phyloP scores from a whole-genome alignment of 2,888 invertebrate species.

The Odontothrips loti region DNA sequence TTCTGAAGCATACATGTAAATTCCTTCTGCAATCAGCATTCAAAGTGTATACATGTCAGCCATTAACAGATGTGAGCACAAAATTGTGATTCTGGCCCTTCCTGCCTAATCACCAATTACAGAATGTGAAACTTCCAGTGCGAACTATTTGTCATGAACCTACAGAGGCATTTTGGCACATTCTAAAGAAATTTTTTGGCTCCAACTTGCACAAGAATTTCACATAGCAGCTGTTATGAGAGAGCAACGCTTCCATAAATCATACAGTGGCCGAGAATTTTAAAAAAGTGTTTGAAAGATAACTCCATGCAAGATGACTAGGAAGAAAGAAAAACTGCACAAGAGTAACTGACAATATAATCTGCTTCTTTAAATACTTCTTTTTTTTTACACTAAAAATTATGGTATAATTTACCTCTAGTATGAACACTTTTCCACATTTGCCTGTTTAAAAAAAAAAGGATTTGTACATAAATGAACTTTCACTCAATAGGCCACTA shows the following conservation, averaged over 20 bases:
- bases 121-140: not conserved
- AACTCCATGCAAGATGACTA: not conserved
- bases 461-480: slow-evolving; percentile 4
- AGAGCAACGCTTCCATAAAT: not conserved
- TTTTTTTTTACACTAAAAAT: not conserved
- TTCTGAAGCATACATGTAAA: no score
- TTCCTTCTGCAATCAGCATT: no score
- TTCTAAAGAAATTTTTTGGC: slow-evolving; percentile 2
- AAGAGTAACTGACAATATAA: slow-evolving; percentile 21
- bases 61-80: no score
- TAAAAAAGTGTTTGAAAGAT: not conserved
- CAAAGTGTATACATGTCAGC: no score
- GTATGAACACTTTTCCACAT: slow-evolving; percentile 12
- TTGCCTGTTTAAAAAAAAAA: not conserved
- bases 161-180: slow-evolving; percentile 2
- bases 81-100: no score
- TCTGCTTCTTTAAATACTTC: slow-evolving; percentile 15
- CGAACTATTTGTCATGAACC: not conserved
- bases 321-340: slow-evolving; percentile 8
- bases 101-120: no score
- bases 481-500: slow-evolving; percentile 9
- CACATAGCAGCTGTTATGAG: not conserved
- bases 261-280: not conserved
- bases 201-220: not conserved
- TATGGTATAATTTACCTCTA: slow-evolving; percentile 10